phyloP scores from a whole-genome alignment of 35 echinoderm and acorn worm species.

The Apostichopus japonicus region DNA sequence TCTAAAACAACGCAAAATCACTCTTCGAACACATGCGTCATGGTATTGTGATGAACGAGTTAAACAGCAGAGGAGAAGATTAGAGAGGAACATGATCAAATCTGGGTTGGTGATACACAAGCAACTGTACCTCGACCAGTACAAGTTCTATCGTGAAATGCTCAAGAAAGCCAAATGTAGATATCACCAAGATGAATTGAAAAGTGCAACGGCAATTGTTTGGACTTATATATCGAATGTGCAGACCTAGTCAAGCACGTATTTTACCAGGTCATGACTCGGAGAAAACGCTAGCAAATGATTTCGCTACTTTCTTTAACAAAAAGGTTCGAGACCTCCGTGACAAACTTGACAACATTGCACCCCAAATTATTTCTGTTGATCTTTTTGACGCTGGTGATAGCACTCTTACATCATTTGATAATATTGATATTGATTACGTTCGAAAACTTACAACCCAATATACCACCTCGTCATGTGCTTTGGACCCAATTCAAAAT shows the following conservation, averaged over 20 bases:
- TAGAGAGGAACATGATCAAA: conserved; percentile 12
- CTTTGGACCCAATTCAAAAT: too few relatives aligned
- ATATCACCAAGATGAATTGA: conserved; percentile 9
- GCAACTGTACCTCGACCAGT: conserved; percentile 3
- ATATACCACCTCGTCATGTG: too few relatives aligned
- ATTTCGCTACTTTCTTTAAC: conserved; percentile 24
- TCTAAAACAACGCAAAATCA: conserved; percentile 10
- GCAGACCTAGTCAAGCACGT: not conserved
- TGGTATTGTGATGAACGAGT: conserved; percentile 10
- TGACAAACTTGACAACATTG: conserved; percentile 24
- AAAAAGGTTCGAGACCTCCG: conserved; percentile 24
- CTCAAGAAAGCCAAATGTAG: not conserved
- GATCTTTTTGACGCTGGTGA: conserved; percentile 28
- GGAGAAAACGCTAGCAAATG: not conserved
- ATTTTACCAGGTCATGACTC: not conserved
- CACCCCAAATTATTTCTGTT: not conserved
- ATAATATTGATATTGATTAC: too few relatives aligned
- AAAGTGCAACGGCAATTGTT: conserved; percentile 41
- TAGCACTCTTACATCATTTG: not conserved
- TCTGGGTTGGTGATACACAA: conserved; percentile 3
- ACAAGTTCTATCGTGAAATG: not conserved
- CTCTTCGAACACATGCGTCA: conserved; percentile 7
- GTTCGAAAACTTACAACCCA: too few relatives aligned
- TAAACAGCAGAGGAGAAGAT: not conserved
- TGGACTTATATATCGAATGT: conserved; percentile 28